Evolutionary conservation across 1,140 invertebrate genomes (phyloP).

Genomic region (Adoxophyes honmai): DNA sequence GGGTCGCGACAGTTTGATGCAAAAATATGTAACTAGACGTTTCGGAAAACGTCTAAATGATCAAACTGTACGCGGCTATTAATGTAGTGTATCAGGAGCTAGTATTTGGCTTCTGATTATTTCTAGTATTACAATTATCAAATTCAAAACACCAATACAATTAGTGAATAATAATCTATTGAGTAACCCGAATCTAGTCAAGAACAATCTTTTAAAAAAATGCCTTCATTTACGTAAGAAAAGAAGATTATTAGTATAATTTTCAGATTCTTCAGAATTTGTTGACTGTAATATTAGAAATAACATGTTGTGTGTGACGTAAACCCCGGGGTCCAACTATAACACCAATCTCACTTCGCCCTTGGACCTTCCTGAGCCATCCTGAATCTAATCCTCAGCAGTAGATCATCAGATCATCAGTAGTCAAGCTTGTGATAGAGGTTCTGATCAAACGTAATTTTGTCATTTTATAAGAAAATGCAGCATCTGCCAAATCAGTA

Average conservation of each 20-base stretch:
- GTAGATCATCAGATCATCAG: constrained; percentile 46
- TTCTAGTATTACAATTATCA: not conserved
- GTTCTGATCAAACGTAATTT: constrained; percentile 7
- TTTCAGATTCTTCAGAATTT: not conserved
- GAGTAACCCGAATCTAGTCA: too few species aligned
- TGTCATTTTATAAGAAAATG: too few species aligned
- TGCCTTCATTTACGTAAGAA: too few species aligned
- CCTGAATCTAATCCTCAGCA: constrained; percentile 24
- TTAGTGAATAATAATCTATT: too few species aligned
- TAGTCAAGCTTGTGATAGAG: constrained; percentile 35
- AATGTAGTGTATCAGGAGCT: not conserved
- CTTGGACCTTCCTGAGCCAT: constrained; percentile 70
- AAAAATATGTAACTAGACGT: not conserved
- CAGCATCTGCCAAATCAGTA: too few species aligned
- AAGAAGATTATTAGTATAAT: too few species aligned
- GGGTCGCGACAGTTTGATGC: constrained; percentile 19
- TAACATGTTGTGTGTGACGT: constrained; percentile 6
- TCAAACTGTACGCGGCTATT: constrained; percentile 7
- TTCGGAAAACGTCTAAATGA: not conserved
- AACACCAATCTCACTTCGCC: constrained; percentile 64
- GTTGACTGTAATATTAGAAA: not conserved
- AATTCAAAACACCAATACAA: not conserved
- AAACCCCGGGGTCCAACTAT: constrained; percentile 68
- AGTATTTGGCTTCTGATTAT: not conserved
- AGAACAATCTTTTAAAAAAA: too few species aligned